phyloP scores from a whole-genome alignment of 2,113 vertebrate species.

The Perca flavescens region DNA sequence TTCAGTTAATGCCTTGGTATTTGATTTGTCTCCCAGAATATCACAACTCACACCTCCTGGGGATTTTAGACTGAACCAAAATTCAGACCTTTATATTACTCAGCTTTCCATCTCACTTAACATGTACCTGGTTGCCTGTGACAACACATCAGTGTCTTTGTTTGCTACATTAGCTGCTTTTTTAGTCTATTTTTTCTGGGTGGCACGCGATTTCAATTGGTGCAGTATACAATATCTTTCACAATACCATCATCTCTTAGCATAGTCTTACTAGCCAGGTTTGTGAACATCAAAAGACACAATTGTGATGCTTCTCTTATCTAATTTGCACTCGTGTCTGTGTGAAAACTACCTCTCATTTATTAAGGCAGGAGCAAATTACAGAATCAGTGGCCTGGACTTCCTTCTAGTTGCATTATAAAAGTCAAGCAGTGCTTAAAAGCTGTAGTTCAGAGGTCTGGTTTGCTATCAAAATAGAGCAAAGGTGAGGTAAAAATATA shows the following conservation, averaged over 20 bases:
- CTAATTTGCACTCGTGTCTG: not conserved
- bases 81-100: slow-evolving; percentile 7
- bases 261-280: not conserved
- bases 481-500: not conserved
- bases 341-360: not conserved
- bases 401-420: not conserved
- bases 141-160: not conserved
- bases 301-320: not conserved
- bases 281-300: not conserved
- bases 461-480: slow-evolving; percentile 1
- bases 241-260: not conserved
- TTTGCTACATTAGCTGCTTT: not conserved
- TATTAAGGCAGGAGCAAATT: not conserved
- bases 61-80: slow-evolving; percentile 22
- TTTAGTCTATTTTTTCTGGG: not conserved
- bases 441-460: not conserved
- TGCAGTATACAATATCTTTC: not conserved
- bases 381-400: not conserved
- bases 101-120: slow-evolving; percentile 3
- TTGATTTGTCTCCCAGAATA: slow-evolving; percentile 35
- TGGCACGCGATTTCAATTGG: not conserved
- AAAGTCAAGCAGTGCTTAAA: not conserved
- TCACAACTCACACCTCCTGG: not conserved
- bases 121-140: not conserved
- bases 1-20: slow-evolving; percentile 28